Percentiles rank a stretch among this genome's conserved stretches.
Evolutionary conservation across 2,797 vertebrate species (phyloP).

Genomic region (Mormyrus hasselquistii): DNA sequence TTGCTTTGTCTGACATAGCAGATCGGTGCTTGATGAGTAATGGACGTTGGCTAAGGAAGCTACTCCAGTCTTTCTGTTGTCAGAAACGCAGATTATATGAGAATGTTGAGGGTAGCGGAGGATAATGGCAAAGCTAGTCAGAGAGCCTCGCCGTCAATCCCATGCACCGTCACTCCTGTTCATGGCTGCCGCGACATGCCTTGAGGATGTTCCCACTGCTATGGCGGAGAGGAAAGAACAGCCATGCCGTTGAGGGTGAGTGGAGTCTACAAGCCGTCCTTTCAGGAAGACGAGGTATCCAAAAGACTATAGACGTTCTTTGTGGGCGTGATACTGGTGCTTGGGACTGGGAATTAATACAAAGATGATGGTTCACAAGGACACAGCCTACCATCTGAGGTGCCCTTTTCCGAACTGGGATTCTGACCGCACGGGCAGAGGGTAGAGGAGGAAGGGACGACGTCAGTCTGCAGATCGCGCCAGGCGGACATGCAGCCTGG

Average conservation of each 20-base stretch:
- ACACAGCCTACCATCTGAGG: neutral
- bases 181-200: neutral
- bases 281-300: neutral
- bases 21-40: neutral
- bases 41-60: neutral
- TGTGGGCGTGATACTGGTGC: neutral
- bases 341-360: neutral
- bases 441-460: neutral
- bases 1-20: neutral
- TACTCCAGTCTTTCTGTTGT: neutral
- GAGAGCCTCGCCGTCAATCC: neutral
- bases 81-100: neutral
- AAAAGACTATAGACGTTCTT: neutral
- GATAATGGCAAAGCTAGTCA: neutral
- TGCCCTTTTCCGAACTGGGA: neutral
- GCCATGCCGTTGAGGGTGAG: neutral
- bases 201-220: neutral
- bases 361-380: neutral
- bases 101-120: neutral
- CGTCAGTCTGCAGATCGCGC: neutral
- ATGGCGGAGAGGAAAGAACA: neutral
- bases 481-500: neutral
- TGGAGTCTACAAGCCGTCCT: neutral
- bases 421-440: neutral
- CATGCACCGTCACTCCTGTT: neutral